These are phyloP conservation scores for Trematomus bernacchii DNA, from an alignment of 2,797 vertebrate species.

Conservation along the genomic window DNA sequence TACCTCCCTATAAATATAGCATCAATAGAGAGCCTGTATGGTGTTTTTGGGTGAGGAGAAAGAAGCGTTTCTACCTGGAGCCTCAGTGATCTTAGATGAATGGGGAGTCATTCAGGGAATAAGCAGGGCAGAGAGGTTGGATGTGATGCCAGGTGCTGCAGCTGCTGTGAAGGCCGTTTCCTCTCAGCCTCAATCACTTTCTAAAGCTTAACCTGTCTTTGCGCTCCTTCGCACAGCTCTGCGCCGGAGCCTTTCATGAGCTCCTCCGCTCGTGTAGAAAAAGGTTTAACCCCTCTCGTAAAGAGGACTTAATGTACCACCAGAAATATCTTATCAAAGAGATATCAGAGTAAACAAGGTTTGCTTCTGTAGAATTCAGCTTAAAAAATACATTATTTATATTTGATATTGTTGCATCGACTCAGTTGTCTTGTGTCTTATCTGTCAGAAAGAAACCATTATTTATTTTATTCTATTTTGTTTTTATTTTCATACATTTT, in stretches of 20 bases:
- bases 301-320: conserved; percentile 21
- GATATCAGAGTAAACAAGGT: not conserved
- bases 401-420: no score
- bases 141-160: conserved; percentile 63
- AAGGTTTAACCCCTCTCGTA: conserved; percentile 39
- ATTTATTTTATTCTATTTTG: no score
- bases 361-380: conserved; percentile 5
- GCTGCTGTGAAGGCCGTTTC: conserved; percentile 63
- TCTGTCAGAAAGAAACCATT: no score
- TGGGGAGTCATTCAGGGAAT: conserved; percentile 71
- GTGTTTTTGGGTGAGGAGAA: conserved; percentile 73
- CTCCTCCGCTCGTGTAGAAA: conserved; percentile 30
- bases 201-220: conserved; percentile 59
- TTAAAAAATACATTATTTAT: not conserved
- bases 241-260: conserved; percentile 54
- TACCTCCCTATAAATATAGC: conserved; percentile 81
- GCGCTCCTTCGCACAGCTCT: conserved; percentile 40
- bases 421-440: no score
- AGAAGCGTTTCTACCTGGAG: conserved; percentile 73
- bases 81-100: conserved; percentile 78
- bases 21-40: conserved; percentile 76
- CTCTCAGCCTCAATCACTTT: conserved; percentile 63
- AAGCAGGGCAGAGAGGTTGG: conserved; percentile 63
- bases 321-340: conserved; percentile 3
- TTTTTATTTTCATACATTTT: no score